Percentiles rank a stretch among this genome's conserved stretches.
Conservation (phyloP, 2,888 invertebrate genomes). For the Ephialtes manifestator region DNA sequence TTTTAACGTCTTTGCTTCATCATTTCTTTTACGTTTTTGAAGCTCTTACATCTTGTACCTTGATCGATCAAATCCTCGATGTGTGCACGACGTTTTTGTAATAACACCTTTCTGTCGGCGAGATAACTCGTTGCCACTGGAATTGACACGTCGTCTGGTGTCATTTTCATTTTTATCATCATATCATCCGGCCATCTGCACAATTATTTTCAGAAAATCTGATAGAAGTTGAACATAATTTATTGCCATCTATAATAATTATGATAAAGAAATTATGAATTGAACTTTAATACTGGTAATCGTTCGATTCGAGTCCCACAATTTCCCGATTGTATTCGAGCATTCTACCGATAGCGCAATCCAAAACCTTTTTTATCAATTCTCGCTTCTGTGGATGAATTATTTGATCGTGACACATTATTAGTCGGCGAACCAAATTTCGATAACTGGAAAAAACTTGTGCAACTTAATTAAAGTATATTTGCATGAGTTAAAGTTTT, state of each 20-base stretch:
- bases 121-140: constrained; percentile 89
- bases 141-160: constrained; percentile 90
- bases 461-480: background rate
- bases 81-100: constrained; percentile 77
- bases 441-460: constrained; percentile 77
- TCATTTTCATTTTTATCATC: constrained; percentile 90
- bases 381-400: constrained; percentile 88
- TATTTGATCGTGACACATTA: constrained; percentile 89
- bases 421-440: constrained; percentile 83
- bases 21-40: background rate
- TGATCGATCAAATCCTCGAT: constrained; percentile 77
- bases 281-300: constrained; percentile 83
- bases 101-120: constrained; percentile 86
- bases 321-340: constrained; percentile 88
- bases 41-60: background rate
- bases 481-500: background rate
- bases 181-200: constrained; percentile 91
- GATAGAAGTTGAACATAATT: constrained; percentile 1
- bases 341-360: constrained; percentile 88
- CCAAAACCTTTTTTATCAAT: constrained; percentile 88
- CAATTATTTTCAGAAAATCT: background rate
- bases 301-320: constrained; percentile 88
- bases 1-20: background rate
- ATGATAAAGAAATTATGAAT: background rate
- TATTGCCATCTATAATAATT: constrained; percentile 9